Base-by-base conservation (phyloP, 1,140 invertebrate species). In the Araneus ventricosus region DNA sequence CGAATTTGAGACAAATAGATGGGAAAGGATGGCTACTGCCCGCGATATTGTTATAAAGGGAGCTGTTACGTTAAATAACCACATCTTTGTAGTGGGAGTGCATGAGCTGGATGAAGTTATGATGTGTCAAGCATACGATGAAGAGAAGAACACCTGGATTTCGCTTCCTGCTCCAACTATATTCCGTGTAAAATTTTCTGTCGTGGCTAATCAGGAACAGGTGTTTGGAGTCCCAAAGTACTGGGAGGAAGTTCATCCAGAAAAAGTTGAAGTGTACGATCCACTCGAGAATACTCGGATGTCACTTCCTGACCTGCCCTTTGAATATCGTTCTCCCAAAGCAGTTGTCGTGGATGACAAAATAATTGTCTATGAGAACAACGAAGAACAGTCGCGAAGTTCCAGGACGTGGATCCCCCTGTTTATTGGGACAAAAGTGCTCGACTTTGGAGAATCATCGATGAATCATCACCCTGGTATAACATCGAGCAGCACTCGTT, bases 111-210 rank as follows among this genome's bases (percentile, higher is more conserved):
- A 45, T 17, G n/a, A 6, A 17, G 3, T 20, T 22, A 59, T 86
- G 45, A 30, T 86, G 8, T 20, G 45, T 27, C 52, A 86, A 86
- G 84, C 22, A 22, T 86, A 86, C 30, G 14, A 86, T 59, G 52
- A 45, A 4, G 3, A 4, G 2, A 22, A 17, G 2, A 27, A 57
- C 7, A 4, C 8, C 2, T 86, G 84, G 84, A 59, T 10, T 30
- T 4, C 30, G n/a, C 8, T 59, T 7, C 10, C 45, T 8, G 14
- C 84, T 20, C 84, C 52, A 27, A 86, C 20, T 1, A 22, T 86
- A 30, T 59, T 4, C 17, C 45, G 45, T 37, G 52, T 27, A 4
- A 14, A 17, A 1, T 86, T 86, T n/a, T 30, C 27, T 37, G 41
- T n/a, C 30, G 30, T 61, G 27, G n/a, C 5, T 1, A 61, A 6